These are phyloP conservation scores for Lophura swinhoii DNA, from an alignment of 2,797 vertebrate genomes.

Conservation along the genomic window DNA sequence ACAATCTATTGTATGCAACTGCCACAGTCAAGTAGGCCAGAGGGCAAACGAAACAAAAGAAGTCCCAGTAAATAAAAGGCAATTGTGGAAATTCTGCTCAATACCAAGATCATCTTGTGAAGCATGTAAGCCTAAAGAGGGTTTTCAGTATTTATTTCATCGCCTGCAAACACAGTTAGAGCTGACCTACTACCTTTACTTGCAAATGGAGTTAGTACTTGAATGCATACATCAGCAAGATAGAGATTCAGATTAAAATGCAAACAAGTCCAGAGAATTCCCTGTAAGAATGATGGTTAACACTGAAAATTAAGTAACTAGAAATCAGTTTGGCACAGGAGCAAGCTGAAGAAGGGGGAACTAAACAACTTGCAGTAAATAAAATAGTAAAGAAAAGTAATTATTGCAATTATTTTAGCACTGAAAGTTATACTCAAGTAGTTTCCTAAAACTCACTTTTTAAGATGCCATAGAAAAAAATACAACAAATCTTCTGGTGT, in stretches of 20 bases:
- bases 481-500: neutral
- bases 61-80: neutral
- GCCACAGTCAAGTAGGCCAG: neutral
- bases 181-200: neutral
- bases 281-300: neutral
- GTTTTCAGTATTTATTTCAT: neutral
- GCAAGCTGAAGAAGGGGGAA: neutral
- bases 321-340: neutral
- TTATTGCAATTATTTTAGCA: neutral
- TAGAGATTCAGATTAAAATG: neutral
- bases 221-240: neutral
- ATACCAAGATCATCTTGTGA: neutral
- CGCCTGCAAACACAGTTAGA: neutral
- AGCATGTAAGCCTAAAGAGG: neutral
- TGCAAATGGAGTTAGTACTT: neutral
- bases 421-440: neutral
- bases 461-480: neutral
- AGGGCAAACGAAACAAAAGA: constrained; percentile 3
- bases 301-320: neutral
- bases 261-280: neutral
- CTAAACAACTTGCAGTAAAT: neutral
- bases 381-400: neutral
- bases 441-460: neutral
- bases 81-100: neutral
- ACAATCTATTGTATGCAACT: neutral